phyloP scores from a whole-genome alignment of 2,797 vertebrate genomes.

The Mormyrops boulengeri region DNA sequence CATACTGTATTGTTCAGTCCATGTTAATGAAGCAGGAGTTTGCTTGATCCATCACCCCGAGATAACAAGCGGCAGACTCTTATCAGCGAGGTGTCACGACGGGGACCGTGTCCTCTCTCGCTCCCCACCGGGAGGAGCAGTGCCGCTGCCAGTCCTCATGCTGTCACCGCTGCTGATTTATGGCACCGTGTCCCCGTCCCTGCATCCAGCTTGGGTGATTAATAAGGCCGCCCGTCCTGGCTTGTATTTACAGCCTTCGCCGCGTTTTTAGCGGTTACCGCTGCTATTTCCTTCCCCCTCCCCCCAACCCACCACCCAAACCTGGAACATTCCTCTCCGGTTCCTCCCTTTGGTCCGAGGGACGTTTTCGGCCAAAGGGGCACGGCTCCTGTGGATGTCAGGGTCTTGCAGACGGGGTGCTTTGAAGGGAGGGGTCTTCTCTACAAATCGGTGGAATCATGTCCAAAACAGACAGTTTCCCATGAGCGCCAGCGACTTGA shows the following conservation, averaged over 20 bases:
- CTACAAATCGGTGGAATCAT: not conserved
- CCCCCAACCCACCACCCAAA: slow-evolving; percentile 48
- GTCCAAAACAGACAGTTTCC: not conserved
- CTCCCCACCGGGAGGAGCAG: slow-evolving; percentile 4
- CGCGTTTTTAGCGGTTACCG: slow-evolving; percentile 30
- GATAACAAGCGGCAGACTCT: slow-evolving; percentile 19
- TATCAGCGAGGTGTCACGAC: slow-evolving; percentile 23
- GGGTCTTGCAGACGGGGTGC: not conserved
- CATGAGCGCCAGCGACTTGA: not conserved
- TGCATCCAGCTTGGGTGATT: slow-evolving; percentile 12
- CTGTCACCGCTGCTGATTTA: slow-evolving; percentile 5
- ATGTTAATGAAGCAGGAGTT: slow-evolving; percentile 16
- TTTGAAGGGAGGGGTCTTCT: not conserved
- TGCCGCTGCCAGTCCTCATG: not conserved
- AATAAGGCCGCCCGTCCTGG: not conserved
- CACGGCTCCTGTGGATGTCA: too few species aligned
- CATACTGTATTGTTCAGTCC: not conserved
- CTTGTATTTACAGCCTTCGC: slow-evolving; percentile 21
- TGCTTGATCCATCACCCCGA: slow-evolving; percentile 20
- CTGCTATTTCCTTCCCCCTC: slow-evolving; percentile 43
- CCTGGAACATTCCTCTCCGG: slow-evolving; percentile 23
- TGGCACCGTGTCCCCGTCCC: not conserved
- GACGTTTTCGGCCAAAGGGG: not conserved
- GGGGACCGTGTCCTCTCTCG: slow-evolving; percentile 6
- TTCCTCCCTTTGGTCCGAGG: slow-evolving; percentile 2